Evolutionary conservation across 2,797 vertebrate species (phyloP).

Genomic region (Protonibea diacanthus): DNA sequence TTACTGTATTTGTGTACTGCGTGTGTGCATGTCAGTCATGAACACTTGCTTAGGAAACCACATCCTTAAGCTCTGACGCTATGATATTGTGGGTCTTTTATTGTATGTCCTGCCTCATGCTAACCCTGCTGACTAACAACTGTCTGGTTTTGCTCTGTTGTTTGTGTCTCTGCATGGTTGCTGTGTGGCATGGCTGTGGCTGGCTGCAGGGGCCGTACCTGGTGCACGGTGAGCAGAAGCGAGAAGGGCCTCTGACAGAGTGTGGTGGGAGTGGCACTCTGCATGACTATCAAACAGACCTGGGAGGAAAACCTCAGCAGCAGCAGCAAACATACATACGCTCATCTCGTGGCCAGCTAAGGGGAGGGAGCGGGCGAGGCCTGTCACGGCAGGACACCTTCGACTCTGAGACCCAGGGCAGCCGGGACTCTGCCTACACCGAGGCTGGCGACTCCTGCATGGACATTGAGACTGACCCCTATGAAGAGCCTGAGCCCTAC

Average conservation of each 20-base stretch:
- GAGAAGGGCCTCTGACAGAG: constrained; percentile 87
- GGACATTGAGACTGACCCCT: constrained; percentile 97
- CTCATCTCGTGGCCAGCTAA: constrained; percentile 83
- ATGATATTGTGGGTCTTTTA: background rate
- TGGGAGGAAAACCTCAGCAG: constrained; percentile 85
- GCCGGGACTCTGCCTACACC: constrained; percentile 94
- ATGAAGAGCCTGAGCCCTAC: constrained; percentile 91
- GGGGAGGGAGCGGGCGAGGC: constrained; percentile 82
- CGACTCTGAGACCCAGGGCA: constrained; percentile 93
- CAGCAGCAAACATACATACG: constrained; percentile 82
- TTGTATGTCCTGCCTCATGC: constrained; percentile 19
- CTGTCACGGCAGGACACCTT: constrained; percentile 96
- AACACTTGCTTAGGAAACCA: constrained; percentile 9
- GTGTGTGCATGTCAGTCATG: constrained; percentile 17
- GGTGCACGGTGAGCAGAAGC: constrained; percentile 91
- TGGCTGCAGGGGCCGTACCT: constrained; percentile 91
- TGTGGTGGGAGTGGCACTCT: constrained; percentile 81
- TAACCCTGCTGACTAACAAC: constrained; percentile 75
- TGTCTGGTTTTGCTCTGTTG: constrained; percentile 69
- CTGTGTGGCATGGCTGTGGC: constrained; percentile 74
- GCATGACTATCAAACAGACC: constrained; percentile 88
- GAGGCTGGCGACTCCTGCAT: constrained; percentile 94
- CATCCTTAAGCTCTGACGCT: background rate
- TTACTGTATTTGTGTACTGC: background rate
- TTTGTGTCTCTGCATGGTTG: constrained; percentile 84